These are phyloP conservation scores for Fabriciana adippe DNA, from an alignment of 2,888 invertebrate species.

Conservation along the genomic window DNA sequence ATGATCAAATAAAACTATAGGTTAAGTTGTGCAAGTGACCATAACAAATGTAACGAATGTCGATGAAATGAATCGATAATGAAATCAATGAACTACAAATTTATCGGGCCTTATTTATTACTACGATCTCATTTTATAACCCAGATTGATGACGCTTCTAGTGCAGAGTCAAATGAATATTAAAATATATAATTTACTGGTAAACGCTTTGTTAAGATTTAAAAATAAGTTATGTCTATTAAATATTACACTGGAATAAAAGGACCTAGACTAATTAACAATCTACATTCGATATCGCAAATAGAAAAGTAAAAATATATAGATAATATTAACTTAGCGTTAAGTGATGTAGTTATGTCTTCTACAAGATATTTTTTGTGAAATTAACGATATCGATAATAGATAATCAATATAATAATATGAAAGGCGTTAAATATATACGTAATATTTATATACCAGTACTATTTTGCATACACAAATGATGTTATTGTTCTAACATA, in stretches of 20 bases:
- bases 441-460: too few species aligned
- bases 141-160: conserved; percentile 18
- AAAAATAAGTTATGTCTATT: not conserved
- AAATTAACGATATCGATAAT: too few species aligned
- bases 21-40: conserved; percentile 17
- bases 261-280: too few species aligned
- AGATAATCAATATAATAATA: too few species aligned
- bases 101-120: conserved; percentile 25
- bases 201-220: not conserved
- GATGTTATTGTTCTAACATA: too few species aligned
- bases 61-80: conserved; percentile 30
- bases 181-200: conserved; percentile 12
- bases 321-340: too few species aligned
- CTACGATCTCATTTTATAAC: conserved; percentile 22
- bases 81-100: conserved; percentile 31
- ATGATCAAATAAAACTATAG: conserved; percentile 35
- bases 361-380: too few species aligned
- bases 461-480: too few species aligned
- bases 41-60: conserved; percentile 27
- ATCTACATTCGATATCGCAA: too few species aligned
- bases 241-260: not conserved
- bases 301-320: too few species aligned
- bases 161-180: conserved; percentile 12
- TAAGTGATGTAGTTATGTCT: too few species aligned
- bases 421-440: too few species aligned